phyloP scores from a whole-genome alignment of 2,888 invertebrate species.

The Lysandra coridon region DNA sequence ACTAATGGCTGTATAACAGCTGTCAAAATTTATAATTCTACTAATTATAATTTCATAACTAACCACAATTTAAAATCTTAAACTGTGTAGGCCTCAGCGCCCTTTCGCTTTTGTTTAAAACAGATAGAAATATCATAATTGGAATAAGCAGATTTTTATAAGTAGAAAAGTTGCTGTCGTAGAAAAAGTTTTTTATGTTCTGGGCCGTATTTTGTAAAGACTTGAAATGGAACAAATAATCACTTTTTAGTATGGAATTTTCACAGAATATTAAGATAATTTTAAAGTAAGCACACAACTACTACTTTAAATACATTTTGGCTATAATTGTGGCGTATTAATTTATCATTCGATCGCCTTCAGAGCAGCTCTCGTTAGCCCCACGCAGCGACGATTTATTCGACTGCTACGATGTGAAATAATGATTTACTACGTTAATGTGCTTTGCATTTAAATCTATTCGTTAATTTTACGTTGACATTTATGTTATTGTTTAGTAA shows the following conservation, averaged over 20 bases:
- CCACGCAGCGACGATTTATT: slow-evolving; percentile 24
- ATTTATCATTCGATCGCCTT: slow-evolving; percentile 15
- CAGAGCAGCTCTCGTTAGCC: slow-evolving; percentile 11
- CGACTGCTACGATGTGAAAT: slow-evolving; percentile 13
- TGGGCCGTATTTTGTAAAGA: no score
- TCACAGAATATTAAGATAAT: not conserved
- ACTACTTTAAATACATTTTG: not conserved
- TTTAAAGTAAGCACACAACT: not conserved
- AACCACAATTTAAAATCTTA: no score
- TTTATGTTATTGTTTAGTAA: not conserved
- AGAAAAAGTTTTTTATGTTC: no score
- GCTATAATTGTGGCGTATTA: not conserved
- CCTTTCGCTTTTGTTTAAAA: no score
- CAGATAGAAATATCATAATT: no score
- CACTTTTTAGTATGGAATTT: not conserved
- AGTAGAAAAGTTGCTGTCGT: no score
- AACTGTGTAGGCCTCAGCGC: no score
- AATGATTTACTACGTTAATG: slow-evolving; percentile 20
- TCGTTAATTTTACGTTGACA: slow-evolving; percentile 2
- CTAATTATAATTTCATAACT: no score
- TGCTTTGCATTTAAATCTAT: slow-evolving; percentile 16
- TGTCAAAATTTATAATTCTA: no score
- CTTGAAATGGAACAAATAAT: not conserved
- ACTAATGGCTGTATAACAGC: no score
- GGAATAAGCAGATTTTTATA: no score